phyloP scores from a whole-genome alignment of 1,140 invertebrate species.

The Heliothis virescens region DNA sequence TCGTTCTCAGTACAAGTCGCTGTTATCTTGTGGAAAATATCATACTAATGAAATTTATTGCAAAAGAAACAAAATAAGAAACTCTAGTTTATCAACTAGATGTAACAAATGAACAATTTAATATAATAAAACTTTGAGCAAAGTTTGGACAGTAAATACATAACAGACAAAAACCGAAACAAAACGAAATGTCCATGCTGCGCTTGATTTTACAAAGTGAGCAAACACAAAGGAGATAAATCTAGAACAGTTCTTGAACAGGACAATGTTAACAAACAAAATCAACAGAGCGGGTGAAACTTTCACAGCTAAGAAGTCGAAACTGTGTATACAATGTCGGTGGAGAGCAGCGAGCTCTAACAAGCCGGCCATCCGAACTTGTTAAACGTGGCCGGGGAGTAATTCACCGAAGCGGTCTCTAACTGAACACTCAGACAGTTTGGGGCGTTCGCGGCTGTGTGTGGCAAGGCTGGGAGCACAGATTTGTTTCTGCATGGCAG shows the following conservation, averaged over 20 bases:
- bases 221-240: constrained; percentile 48
- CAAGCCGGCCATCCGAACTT: constrained; percentile 79
- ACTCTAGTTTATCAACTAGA: not conserved
- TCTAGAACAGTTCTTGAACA: constrained; percentile 58
- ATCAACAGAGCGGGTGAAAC: constrained; percentile 74
- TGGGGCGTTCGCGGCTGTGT: constrained; percentile 58
- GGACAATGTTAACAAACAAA: constrained; percentile 73
- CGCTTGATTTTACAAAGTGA: constrained; percentile 39
- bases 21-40: too few species aligned
- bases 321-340: constrained; percentile 76
- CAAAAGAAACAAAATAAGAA: not conserved
- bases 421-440: constrained; percentile 66
- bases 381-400: constrained; percentile 73
- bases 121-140: not conserved
- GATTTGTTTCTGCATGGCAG: constrained; percentile 39
- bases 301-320: constrained; percentile 77
- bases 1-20: not conserved
- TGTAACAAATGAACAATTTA: constrained; percentile 26
- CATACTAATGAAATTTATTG: too few species aligned
- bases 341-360: constrained; percentile 73
- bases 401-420: constrained; percentile 70
- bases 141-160: constrained; percentile 22
- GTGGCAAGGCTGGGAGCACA: constrained; percentile 21
- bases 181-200: constrained; percentile 32
- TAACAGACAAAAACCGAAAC: constrained; percentile 9